Percentiles rank a stretch among this genome's conserved stretches.
Evolutionary conservation across 2,797 vertebrate genomes (phyloP).

Genomic region (Cichlasoma orientale): DNA sequence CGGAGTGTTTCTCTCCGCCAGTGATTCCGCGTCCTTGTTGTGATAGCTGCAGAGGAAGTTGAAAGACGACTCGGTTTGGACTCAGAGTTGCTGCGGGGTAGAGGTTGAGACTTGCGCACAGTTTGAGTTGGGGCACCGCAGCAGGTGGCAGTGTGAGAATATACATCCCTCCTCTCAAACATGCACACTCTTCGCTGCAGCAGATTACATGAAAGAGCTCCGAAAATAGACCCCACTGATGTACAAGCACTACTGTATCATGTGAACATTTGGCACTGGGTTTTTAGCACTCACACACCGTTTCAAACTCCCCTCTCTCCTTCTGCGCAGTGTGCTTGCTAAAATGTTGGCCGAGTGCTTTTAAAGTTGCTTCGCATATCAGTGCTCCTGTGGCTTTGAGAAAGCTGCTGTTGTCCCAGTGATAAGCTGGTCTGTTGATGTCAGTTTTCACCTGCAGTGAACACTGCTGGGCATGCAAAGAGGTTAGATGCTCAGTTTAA

Average conservation of each 20-base stretch:
- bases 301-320: neutral
- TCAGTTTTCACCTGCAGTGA: constrained; percentile 28
- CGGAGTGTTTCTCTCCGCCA: neutral
- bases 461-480: neutral
- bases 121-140: constrained; percentile 45
- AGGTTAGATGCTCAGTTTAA: neutral
- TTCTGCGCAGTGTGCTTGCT: constrained; percentile 22
- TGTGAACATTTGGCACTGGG: constrained; percentile 18
- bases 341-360: constrained; percentile 21
- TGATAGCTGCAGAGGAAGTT: constrained; percentile 68
- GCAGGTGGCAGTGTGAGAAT: constrained; percentile 65
- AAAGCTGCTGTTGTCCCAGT: constrained; percentile 45
- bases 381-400: constrained; percentile 4
- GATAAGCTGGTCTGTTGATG: constrained; percentile 26
- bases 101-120: constrained; percentile 38
- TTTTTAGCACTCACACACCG: neutral
- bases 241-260: constrained; percentile 43
- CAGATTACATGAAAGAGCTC: constrained; percentile 66
- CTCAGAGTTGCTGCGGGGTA: constrained; percentile 20
- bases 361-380: constrained; percentile 20
- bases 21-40: constrained; percentile 46
- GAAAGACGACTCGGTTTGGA: constrained; percentile 43
- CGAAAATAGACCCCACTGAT: constrained; percentile 49
- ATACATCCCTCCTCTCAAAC: constrained; percentile 19
- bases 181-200: constrained; percentile 20